Evolutionary conservation across 1,140 invertebrate species (phyloP), one percentile per base, ranked within the genome.

Genomic region (Drosophila tristis): DNA sequence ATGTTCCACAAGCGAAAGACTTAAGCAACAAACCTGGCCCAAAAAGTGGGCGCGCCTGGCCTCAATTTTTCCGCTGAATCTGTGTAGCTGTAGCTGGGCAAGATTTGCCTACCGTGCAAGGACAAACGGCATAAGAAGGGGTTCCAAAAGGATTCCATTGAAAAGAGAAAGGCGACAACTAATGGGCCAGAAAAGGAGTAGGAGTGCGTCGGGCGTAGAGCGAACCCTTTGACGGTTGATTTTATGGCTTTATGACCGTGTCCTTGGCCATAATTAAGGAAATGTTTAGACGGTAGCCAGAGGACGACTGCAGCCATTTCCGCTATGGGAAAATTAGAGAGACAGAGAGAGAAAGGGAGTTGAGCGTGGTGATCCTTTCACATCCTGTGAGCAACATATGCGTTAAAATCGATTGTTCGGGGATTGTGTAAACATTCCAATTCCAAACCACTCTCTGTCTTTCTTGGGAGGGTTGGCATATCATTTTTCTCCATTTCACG

Each of bases 401-500:
- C 65, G 79, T 48, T 43, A 49, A 54, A 70, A 44, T 70, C 65
- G 67, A 70, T 70, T 71, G 64, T 26, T 48, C 44, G 65, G 35
- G 65, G 45, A 42, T 78, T 79, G 70, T 68, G 66, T 80, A 80
- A 81, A 81, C 43, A 80, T 71, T 71, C 43, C 50, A 60, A 73
- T 56, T 74, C 74, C 48, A 20, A 20, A 1, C 20, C 20, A 20
- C 20, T 20, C 20, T 20, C 1, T 1, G 20, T 2, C 1, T 20
- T 20, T 54, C 45, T 53, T 60, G 23, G 13, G 26, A n/a, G 25
- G 58, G 44, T 31, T 61, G 70, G 63, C 74, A 77, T 85, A 85
- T 85, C 75, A 80, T 86, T 85, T 85, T 85, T 85, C 80, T 74
- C 64, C 65, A 84, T 85, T 85, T 85, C 81, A 85, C 81, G 80